Conservation (phyloP, 1,140 invertebrate species). For the Diachasma alloeum region DNA sequence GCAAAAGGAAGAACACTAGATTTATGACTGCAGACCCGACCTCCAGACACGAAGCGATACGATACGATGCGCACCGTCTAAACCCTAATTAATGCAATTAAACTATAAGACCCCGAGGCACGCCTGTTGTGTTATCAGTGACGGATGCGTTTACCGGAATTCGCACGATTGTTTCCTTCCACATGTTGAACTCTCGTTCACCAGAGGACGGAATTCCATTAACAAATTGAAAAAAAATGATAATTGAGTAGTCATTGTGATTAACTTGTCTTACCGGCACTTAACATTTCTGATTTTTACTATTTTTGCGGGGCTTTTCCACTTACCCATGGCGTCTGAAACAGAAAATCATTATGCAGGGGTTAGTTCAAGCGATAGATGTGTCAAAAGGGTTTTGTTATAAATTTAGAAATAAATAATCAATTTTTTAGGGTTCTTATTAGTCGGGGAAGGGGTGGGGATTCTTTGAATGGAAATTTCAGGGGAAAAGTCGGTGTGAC, state of each 20-base stretch:
- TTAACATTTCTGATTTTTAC: background rate
- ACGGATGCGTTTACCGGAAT: slow-evolving; percentile 6
- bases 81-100: slow-evolving; percentile 7
- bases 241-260: background rate
- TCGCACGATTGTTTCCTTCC: background rate
- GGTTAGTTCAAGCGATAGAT: slow-evolving; percentile 13
- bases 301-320: slow-evolving; percentile 24
- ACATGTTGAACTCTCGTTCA: background rate
- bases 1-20: background rate
- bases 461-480: too few species aligned
- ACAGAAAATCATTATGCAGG: slow-evolving; percentile 51
- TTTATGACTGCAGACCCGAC: background rate
- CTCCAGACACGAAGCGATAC: slow-evolving; percentile 7
- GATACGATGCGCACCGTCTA: slow-evolving; percentile 7
- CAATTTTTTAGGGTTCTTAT: background rate
- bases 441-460: too few species aligned
- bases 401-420: background rate
- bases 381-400: background rate
- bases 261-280: slow-evolving; percentile 13
- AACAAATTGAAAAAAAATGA: background rate
- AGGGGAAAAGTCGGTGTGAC: too few species aligned
- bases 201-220: background rate
- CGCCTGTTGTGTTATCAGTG: slow-evolving; percentile 7
- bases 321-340: slow-evolving; percentile 66
- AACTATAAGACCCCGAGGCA: background rate